phyloP scores from a whole-genome alignment of 2,888 invertebrate species.

The Entomobrya multifasciata region DNA sequence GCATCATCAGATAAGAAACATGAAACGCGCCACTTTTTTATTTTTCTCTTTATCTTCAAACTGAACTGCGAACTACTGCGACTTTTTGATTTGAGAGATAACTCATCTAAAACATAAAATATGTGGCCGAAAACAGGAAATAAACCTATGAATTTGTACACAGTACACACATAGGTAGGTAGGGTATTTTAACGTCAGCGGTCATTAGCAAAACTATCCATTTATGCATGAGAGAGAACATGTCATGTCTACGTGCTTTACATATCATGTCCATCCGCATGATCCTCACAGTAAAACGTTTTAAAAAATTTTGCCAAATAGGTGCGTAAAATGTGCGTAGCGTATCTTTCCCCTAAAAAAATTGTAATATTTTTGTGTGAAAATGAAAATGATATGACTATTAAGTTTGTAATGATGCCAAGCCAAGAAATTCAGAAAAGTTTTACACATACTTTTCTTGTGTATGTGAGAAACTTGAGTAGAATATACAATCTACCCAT shows the following conservation, averaged over 20 bases:
- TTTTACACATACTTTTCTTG: neutral
- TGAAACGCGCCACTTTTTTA: too few species aligned
- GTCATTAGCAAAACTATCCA: constrained; percentile 9
- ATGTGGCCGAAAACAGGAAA: neutral
- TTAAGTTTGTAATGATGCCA: too few species aligned
- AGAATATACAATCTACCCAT: too few species aligned
- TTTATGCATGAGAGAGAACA: neutral
- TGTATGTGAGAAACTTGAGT: neutral
- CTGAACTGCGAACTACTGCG: too few species aligned
- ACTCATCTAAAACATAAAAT: neutral
- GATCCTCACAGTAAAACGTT: too few species aligned
- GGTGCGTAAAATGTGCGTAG: constrained; percentile 30
- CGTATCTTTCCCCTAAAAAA: too few species aligned
- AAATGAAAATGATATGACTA: neutral
- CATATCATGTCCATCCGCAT: too few species aligned
- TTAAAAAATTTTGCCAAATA: constrained; percentile 15
- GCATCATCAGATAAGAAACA: constrained; percentile 12
- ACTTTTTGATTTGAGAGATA: neutral
- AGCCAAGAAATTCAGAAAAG: too few species aligned
- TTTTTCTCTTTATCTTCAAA: too few species aligned
- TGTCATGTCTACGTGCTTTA: too few species aligned
- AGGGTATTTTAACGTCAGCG: constrained; percentile 16
- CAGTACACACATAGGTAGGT: too few species aligned
- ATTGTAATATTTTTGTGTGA: too few species aligned
- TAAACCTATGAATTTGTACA: neutral